phyloP scores from a whole-genome alignment of 2,113 vertebrate species.

The Psammodynastes pulverulentus region DNA sequence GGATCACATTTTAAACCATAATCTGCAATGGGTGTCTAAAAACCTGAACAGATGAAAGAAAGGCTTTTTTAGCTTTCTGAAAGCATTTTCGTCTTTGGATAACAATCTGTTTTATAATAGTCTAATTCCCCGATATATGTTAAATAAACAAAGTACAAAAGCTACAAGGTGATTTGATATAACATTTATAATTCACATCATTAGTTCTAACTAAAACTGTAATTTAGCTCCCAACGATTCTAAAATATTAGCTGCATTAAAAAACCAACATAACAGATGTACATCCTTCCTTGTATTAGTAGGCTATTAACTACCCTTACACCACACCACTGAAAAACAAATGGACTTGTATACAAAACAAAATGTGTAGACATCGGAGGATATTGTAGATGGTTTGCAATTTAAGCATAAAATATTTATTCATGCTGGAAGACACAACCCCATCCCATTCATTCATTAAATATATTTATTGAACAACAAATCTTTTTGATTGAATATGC shows the following conservation, averaged over 20 bases:
- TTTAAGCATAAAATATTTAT: constrained; percentile 37
- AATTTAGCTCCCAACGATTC: neutral
- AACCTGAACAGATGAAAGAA: constrained; percentile 6
- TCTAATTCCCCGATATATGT: neutral
- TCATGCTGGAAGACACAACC: constrained; percentile 25
- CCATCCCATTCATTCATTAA: constrained; percentile 30
- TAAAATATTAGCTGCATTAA: constrained; percentile 13
- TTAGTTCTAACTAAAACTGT: constrained; percentile 12
- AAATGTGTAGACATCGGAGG: constrained; percentile 13
- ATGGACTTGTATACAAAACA: neutral
- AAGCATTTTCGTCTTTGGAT: neutral
- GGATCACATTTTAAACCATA: neutral
- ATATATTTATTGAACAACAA: constrained; percentile 33
- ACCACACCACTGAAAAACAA: no score
- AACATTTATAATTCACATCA: neutral
- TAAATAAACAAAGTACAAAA: neutral
- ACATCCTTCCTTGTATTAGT: neutral
- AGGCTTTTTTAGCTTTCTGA: neutral
- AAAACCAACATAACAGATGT: neutral
- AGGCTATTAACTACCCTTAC: neutral
- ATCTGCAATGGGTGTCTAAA: neutral
- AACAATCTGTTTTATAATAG: constrained; percentile 2
- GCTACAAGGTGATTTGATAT: neutral
- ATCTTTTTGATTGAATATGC: constrained; percentile 26
- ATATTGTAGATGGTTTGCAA: constrained; percentile 19